These are phyloP conservation scores for Aptenodytes forsteri DNA, from an alignment of 2,113 vertebrate genomes.

Conservation along the genomic window DNA sequence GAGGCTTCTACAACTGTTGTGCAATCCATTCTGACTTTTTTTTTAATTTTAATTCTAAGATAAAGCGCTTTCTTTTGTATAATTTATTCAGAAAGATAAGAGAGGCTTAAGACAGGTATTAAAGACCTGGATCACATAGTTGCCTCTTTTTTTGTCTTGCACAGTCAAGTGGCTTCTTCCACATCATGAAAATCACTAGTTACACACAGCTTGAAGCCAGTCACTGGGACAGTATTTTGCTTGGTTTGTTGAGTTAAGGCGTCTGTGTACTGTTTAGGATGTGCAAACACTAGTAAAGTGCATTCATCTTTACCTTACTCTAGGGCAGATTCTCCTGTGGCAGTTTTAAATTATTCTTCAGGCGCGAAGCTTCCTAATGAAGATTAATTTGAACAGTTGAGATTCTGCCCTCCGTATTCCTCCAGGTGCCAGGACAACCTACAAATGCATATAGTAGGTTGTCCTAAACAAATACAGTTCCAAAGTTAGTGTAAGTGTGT, in stretches of 20 bases:
- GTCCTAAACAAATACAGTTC: background rate
- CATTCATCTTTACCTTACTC: background rate
- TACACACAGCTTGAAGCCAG: background rate
- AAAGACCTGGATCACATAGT: background rate
- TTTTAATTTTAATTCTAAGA: background rate
- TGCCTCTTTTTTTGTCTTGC: background rate
- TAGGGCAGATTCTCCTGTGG: background rate
- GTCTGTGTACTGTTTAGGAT: background rate
- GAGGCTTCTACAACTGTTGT: background rate
- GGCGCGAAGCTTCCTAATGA: background rate
- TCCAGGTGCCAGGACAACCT: background rate
- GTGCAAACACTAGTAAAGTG: background rate
- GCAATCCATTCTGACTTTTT: background rate
- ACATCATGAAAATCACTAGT: background rate
- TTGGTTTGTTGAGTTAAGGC: background rate
- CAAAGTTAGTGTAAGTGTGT: background rate
- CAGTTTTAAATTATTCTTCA: background rate
- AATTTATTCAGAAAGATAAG: background rate
- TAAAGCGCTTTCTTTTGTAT: accelerated
- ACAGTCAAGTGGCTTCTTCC: background rate
- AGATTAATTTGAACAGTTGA: background rate
- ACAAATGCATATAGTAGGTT: background rate
- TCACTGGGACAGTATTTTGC: background rate
- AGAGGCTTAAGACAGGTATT: background rate
- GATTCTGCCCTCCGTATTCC: background rate